A percentile compares a stretch with the other conserved stretches of the same genome.
phyloP scores from a whole-genome alignment of 2,113 vertebrate species.

The Oncorhynchus masou region DNA sequence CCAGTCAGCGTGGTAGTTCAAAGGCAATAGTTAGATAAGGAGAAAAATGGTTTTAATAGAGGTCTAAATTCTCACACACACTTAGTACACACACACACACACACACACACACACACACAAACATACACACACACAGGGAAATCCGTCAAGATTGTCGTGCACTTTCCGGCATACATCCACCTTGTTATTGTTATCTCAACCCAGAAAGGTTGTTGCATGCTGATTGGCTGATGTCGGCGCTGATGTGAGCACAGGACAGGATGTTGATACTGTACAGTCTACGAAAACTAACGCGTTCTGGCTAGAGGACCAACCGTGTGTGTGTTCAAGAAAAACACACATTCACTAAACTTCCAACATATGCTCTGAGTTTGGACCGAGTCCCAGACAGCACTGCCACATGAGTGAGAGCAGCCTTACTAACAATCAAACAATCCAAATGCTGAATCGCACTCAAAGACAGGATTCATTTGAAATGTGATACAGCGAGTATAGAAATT shows the following conservation, averaged over 20 bases:
- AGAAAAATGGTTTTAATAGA: slow-evolving; percentile 63
- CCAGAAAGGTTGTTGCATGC: no score
- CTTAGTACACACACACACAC: slow-evolving; percentile 43
- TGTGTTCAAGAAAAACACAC: slow-evolving; percentile 41
- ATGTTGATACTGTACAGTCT: slow-evolving; percentile 18
- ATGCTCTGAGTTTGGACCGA: slow-evolving; percentile 70
- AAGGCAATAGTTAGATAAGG: slow-evolving; percentile 58
- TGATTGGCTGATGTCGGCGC: slow-evolving; percentile 29
- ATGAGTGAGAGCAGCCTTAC: slow-evolving; percentile 55
- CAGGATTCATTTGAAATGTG: slow-evolving; percentile 61
- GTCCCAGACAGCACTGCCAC: slow-evolving; percentile 64
- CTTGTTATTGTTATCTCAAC: no score
- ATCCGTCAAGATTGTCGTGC: slow-evolving; percentile 54
- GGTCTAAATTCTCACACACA: slow-evolving; percentile 32
- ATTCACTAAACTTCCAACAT: slow-evolving; percentile 68
- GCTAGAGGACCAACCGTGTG: slow-evolving; percentile 1
- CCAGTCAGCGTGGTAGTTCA: slow-evolving; percentile 69
- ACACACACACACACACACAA: slow-evolving; percentile 28
- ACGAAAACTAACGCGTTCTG: slow-evolving; percentile 27
- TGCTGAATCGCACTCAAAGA: slow-evolving; percentile 44
- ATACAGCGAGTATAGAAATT: slow-evolving; percentile 51
- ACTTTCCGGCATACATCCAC: background rate
- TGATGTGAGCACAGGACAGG: slow-evolving; percentile 28
- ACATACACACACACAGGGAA: slow-evolving; percentile 38
- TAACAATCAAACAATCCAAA: slow-evolving; percentile 63